phyloP scores from a whole-genome alignment of 2,888 invertebrate species.

The Pseudoips prasinana region DNA sequence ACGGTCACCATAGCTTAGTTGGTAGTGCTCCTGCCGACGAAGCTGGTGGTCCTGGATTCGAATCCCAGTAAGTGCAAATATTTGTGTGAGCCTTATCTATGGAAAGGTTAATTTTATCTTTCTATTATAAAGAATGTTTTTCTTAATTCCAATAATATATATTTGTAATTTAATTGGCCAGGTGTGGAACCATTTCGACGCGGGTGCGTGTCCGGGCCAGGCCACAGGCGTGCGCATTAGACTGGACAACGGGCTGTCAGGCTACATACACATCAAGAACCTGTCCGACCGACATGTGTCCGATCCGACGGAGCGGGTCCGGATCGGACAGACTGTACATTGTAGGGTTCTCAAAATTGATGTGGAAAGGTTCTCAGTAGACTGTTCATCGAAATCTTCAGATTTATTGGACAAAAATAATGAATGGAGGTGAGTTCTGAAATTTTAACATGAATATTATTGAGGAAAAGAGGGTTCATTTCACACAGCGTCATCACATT shows the following conservation, averaged over 20 bases:
- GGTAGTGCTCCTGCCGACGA: no score
- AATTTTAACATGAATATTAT: no score
- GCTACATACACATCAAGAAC: constrained; percentile 96
- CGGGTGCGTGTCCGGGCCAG: constrained; percentile 96
- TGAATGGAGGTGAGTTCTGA: constrained; percentile 90
- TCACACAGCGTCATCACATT: no score
- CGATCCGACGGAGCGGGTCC: constrained; percentile 96
- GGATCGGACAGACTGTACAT: constrained; percentile 91
- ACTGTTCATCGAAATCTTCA: constrained; percentile 95
- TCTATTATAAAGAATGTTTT: no score
- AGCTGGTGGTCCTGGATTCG: no score
- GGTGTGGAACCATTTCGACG: constrained; percentile 99
- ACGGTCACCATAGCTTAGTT: no score
- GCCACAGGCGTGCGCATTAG: constrained; percentile 95
- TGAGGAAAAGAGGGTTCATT: no score
- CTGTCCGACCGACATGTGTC: constrained; percentile 96
- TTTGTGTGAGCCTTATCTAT: no score
- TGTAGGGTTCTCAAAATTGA: constrained; percentile 97
- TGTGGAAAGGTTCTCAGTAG: constrained; percentile 95
- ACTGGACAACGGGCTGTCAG: constrained; percentile 95
- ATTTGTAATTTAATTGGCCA: no score
- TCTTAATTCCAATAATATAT: no score
- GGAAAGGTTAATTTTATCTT: no score
- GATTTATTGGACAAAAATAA: constrained; percentile 95
- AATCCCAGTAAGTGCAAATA: no score